Percentiles rank a stretch among this genome's conserved stretches.
Conservation (phyloP, 2,888 invertebrate genomes). For the Mythimna ferrago region DNA sequence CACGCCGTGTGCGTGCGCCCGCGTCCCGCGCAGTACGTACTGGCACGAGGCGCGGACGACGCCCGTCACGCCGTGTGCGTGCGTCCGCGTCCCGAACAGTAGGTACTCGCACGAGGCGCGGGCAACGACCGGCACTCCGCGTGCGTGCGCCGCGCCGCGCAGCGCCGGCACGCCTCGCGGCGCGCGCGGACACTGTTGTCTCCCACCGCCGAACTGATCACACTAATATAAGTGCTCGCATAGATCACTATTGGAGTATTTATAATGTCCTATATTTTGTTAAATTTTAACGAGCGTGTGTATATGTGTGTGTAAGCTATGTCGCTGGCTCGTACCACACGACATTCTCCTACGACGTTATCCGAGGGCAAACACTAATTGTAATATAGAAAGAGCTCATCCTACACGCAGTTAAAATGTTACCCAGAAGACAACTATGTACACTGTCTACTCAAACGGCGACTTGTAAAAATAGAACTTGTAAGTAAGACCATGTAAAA, state of each 20-base stretch:
- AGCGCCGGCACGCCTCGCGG: slow-evolving; percentile 25
- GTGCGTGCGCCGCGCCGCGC: slow-evolving; percentile 59
- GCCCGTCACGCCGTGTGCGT: slow-evolving; percentile 20
- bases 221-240: slow-evolving; percentile 84
- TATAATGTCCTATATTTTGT: slow-evolving; percentile 89
- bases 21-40: no score
- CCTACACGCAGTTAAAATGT: slow-evolving; percentile 41
- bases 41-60: not conserved
- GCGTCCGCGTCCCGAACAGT: slow-evolving; percentile 40
- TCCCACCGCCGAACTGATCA: slow-evolving; percentile 82
- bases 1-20: no score
- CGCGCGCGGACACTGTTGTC: slow-evolving; percentile 85
- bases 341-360: slow-evolving; percentile 65
- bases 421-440: slow-evolving; percentile 52
- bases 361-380: slow-evolving; percentile 56
- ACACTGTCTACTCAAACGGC: slow-evolving; percentile 51
- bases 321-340: slow-evolving; percentile 80
- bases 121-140: slow-evolving; percentile 55
- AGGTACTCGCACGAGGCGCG: slow-evolving; percentile 60
- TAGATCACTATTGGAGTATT: slow-evolving; percentile 86
- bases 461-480: slow-evolving; percentile 41
- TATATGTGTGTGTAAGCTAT: slow-evolving; percentile 84
- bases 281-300: slow-evolving; percentile 84
- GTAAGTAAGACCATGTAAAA: slow-evolving; percentile 32
- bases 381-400: slow-evolving; percentile 53